phyloP scores from a whole-genome alignment of 2,888 invertebrate species.

The Xylota segnis region DNA sequence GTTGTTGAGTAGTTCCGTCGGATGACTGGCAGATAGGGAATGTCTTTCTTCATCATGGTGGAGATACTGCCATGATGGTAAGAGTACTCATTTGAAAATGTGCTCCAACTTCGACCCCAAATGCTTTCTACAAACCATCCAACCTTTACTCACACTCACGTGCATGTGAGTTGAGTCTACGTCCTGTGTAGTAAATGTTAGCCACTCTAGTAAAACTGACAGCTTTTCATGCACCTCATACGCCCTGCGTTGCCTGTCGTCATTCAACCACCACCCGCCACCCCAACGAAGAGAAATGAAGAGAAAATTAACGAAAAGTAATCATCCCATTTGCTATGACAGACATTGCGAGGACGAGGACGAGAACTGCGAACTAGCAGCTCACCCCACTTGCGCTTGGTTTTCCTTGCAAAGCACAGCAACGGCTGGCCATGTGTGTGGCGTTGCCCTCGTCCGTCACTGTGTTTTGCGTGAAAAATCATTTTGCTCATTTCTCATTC shows the following conservation, averaged over 20 bases:
- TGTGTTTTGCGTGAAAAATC: conserved; percentile 70
- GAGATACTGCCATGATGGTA: too few relatives aligned
- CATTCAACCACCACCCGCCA: conserved; percentile 7
- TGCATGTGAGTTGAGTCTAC: not conserved
- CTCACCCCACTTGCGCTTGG: not conserved
- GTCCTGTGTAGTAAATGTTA: conserved; percentile 53
- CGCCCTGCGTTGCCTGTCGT: conserved; percentile 21
- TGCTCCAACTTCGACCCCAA: not conserved
- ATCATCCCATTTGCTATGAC: conserved; percentile 75
- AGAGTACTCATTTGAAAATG: conserved; percentile 5
- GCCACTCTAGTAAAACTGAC: conserved; percentile 70
- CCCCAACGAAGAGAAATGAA: conserved; percentile 57
- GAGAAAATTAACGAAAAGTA: conserved; percentile 76
- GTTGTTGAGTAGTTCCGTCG: too few relatives aligned
- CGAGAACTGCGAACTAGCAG: conserved; percentile 25
- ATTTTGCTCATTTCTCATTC: conserved; percentile 70
- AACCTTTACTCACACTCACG: not conserved
- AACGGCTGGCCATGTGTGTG: not conserved
- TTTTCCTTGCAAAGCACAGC: conserved; percentile 3
- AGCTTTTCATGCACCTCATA: conserved; percentile 48
- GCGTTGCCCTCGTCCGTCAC: not conserved
- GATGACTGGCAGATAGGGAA: too few relatives aligned
- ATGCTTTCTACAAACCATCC: not conserved
- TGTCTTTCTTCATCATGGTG: too few relatives aligned
- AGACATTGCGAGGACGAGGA: conserved; percentile 55